Evolutionary conservation across 2,888 invertebrate genomes (phyloP), one percentile per base, ranked within the genome.

Genomic region (Erebia palarica): DNA sequence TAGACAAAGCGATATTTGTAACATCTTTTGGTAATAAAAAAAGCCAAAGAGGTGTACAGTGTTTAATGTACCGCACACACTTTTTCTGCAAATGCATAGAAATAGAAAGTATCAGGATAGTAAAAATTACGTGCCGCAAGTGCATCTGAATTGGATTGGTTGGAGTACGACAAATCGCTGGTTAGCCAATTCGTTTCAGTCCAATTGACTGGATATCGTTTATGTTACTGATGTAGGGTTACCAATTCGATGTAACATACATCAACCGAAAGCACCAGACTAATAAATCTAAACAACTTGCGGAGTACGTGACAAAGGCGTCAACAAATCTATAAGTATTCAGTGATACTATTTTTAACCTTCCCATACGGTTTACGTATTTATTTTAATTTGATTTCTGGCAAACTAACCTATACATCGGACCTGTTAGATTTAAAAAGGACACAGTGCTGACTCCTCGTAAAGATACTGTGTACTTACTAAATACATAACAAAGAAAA

Each of bases 141-240:
- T 89, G 90, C 90, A 89, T 78, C 87, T 88, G 89, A 88, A 87
- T 87, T 85, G 84, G 81, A 82, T 85, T 86, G 87, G 84, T 85
- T 86, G 87, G 84, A 84, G 80, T 83, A 84, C 86, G 80, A 80
- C 82, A 72, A 74, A 72, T 74, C 69, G 92, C 91, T 92, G 89
- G 90, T 91, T 89, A 90, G 86, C 87, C 92, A 91, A 92, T 92
- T 91, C 91, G 92, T 91, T 92, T 89, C 92, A 91, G 88, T 91
- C 91, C 91, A 91, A 92, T 92, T 92, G 91, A 88, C 86, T 84
- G 89, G 86, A 86, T 90, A 91, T 90, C 91, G 89, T 89, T 89
- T 89, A 88, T 89, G 87, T 88, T 82, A 86, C 85, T 86, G 88
- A 86, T 87, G 72, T 60, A 68, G 68, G 68, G 60, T 60, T 14